phyloP scores from a whole-genome alignment of 30 jellyfish, hydroid and myxozoan species.

The Aurelia aurita complex sp. Pacific region DNA sequence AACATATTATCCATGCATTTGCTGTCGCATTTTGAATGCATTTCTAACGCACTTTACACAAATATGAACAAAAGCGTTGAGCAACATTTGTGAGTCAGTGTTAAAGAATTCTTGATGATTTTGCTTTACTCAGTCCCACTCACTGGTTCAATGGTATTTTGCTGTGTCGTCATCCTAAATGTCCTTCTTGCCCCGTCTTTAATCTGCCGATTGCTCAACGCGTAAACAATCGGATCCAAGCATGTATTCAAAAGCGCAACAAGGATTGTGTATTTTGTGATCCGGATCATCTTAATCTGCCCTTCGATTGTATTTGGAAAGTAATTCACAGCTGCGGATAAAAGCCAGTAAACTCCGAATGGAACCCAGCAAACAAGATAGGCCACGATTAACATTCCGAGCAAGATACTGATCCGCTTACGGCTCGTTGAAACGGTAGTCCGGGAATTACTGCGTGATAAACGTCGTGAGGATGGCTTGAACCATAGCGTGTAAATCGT shows the following conservation, averaged over 20 bases:
- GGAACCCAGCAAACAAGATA: slow-evolving; percentile 91
- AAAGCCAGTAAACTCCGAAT: slow-evolving; percentile 88
- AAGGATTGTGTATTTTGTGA: slow-evolving; percentile 64
- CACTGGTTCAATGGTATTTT: slow-evolving; percentile 51
- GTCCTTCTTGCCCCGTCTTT: slow-evolving; percentile 52
- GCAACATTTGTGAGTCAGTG: not conserved
- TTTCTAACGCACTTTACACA: too few relatives aligned
- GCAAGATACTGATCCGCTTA: slow-evolving; percentile 71
- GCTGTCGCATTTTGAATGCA: too few relatives aligned
- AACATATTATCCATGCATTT: too few relatives aligned
- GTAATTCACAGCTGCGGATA: slow-evolving; percentile 78
- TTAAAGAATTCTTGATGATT: not conserved
- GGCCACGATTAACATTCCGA: slow-evolving; percentile 81
- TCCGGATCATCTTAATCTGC: slow-evolving; percentile 60
- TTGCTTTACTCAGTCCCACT: slow-evolving; percentile 45
- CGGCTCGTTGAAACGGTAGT: slow-evolving; percentile 56
- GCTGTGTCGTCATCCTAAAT: slow-evolving; percentile 15
- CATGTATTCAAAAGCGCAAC: slow-evolving; percentile 81
- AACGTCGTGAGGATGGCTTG: slow-evolving; percentile 44
- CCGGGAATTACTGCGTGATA: slow-evolving; percentile 50
- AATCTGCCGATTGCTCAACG: slow-evolving; percentile 79
- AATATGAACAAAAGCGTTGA: too few relatives aligned
- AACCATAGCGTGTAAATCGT: slow-evolving; percentile 86
- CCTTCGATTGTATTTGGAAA: slow-evolving; percentile 68
- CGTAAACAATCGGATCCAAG: slow-evolving; percentile 90